Evolutionary conservation across 53 echinoderm and acorn worm species (phyloP).

Genomic region (Mesocentrotus franciscanus): DNA sequence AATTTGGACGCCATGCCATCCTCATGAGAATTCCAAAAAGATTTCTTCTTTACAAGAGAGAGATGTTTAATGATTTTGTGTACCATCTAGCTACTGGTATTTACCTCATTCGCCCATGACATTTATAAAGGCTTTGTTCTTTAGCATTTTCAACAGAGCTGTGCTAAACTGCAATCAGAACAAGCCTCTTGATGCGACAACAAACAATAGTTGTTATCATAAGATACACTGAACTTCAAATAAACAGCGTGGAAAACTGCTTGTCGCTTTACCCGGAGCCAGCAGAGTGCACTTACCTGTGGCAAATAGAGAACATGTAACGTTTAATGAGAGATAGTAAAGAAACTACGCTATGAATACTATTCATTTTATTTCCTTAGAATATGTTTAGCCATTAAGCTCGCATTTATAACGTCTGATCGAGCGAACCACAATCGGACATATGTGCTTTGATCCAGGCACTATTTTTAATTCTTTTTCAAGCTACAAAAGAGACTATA

Average conservation of each 20-base stretch:
- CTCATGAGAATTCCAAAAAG: background rate
- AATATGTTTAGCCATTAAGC: background rate
- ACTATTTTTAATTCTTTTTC: background rate
- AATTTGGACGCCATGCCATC: background rate
- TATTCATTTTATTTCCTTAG: background rate
- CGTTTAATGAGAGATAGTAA: background rate
- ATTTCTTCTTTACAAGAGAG: background rate
- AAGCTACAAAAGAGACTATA: background rate
- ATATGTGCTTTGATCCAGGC: background rate
- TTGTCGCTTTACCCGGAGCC: background rate
- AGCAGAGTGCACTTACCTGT: background rate
- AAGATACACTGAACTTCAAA: background rate
- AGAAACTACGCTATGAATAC: background rate
- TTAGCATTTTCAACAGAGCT: background rate
- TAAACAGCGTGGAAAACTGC: background rate
- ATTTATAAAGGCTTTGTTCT: background rate
- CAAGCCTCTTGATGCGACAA: background rate
- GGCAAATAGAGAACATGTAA: background rate
- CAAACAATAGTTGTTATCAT: background rate
- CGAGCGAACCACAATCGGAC: background rate
- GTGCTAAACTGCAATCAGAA: background rate
- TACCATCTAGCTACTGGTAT: background rate
- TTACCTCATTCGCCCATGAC: background rate
- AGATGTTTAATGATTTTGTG: background rate
- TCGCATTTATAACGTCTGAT: conserved; percentile 5